phyloP scores from a whole-genome alignment of 2,113 vertebrate species.

The Emydocephalus ijimae region DNA sequence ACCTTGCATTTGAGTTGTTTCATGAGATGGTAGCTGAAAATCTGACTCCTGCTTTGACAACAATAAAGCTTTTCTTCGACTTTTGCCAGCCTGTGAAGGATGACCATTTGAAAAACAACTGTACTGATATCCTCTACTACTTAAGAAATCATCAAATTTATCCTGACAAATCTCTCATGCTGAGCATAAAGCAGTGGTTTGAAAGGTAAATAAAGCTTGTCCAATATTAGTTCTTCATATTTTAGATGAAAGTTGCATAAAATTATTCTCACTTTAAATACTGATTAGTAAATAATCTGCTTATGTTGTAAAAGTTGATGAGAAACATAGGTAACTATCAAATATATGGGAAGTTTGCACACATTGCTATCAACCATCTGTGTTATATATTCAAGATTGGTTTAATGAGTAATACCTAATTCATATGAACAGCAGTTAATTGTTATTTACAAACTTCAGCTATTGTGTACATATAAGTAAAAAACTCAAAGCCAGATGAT shows the following conservation, averaged over 20 bases:
- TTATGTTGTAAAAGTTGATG: background rate
- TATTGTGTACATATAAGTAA: background rate
- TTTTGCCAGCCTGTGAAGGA: slow-evolving; percentile 56
- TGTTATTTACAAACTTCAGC: background rate
- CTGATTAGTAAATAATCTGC: background rate
- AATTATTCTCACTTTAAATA: background rate
- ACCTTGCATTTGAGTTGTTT: slow-evolving; percentile 78
- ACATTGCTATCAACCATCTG: background rate
- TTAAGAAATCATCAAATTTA: slow-evolving; percentile 88
- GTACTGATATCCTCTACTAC: slow-evolving; percentile 76
- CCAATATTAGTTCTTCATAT: background rate
- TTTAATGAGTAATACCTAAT: background rate
- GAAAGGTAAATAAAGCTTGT: slow-evolving; percentile 78
- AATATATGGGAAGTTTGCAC: background rate
- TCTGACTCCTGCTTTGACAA: slow-evolving; percentile 72
- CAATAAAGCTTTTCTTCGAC: slow-evolving; percentile 80
- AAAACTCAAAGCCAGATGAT: background rate
- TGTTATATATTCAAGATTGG: background rate
- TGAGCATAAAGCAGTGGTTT: slow-evolving; percentile 87
- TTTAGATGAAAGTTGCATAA: background rate
- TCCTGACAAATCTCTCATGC: slow-evolving; percentile 75
- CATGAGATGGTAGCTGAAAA: slow-evolving; percentile 73
- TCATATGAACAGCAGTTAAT: background rate
- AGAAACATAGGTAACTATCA: background rate
- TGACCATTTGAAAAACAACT: slow-evolving; percentile 68